Base-by-base conservation (phyloP, 35 echinoderm and acorn worm genomes). In the Amphiura filiformis region DNA sequence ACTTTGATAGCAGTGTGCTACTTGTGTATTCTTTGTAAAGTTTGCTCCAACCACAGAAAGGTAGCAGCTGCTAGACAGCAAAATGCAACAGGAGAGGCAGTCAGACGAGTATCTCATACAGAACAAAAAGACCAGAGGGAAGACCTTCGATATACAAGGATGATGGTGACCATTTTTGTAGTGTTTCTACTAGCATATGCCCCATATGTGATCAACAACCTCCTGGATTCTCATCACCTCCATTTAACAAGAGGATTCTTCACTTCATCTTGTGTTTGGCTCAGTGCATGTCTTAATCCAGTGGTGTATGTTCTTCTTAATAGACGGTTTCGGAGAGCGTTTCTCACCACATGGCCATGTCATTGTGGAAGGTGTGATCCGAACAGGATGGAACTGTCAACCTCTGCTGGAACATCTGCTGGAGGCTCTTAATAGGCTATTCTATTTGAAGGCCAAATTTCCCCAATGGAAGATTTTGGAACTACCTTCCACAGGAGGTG, bases 211-310 rank as follows among this genome's bases (percentile, higher is more conserved):
- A n/a, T 90, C 32, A 82, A 80, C 9, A 90, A 81, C 61, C 57
- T 90, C 9, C 13, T 90, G 5, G 88, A 90, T 78, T 80, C 88
- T 20, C 42, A 90, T 30, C 79, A 83, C 13, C 65, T 75, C 22
- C 44, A 76, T 32, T 31, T 90, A 38, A 70, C 80, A 13, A 75
- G 82, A 34, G 79, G 81, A 39, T 90, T 90, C 38, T 90, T 65
- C 39, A 64, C 79, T 41, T 78, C 79, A 4, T 38, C 41, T 57
- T 90, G 88, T 57, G 80, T 61, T 9, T 90, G 88, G 88, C 84
- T 90, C 39, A 90, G 88, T 56, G 42, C 79, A 28, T 90, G 88
- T 77, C 81, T 84, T 23, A 90, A 90, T 49, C 88, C 88, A 56
- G 34, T 90, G n/a, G 52, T 90, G 0, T 90, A 90, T 35, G 88